Evolutionary conservation across 2,888 invertebrate genomes (phyloP), one percentile per base, ranked within the genome.

Genomic region (Apotomis capreana): DNA sequence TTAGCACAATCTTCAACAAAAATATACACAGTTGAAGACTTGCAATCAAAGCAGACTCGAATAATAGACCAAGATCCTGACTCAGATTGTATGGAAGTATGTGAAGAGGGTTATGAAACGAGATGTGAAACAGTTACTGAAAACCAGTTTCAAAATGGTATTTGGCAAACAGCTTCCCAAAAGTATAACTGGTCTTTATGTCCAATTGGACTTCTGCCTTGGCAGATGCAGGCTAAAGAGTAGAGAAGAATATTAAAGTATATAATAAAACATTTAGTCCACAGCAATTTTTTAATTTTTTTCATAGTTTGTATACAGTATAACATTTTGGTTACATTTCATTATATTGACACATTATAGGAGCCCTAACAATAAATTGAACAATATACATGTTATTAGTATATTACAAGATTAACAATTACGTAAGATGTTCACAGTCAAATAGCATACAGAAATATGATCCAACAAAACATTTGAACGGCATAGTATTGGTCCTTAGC

Each of bases 281-380:
- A 90, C 90, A 91, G 89, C 89, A 90, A 88, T 90, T 91, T 86
- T 87, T 87, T 49, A 84, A 83, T 87, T 89, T 89, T 87, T 89
- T 88, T 88, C 85, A 87, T 89, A 89, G 86, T 90, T 91, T 92
- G 91, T 91, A 93, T 92, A 92, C 87, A 88, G 88, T 84, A 85
- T 84, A 85, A 86, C 89, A 89, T 91, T 93, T 92, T 92, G 93
- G 92, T 93, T 92, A 92, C 89, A 92, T 89, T 91, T 89, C 85
- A 87, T 88, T 86, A 88, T 91, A 91, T 91, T 88, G 90, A 91
- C 90, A 90, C 87, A 89, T 88, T 88, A 88, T 87, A 88, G 85
- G 86, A 85, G 85, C 79, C 88, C 90, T 91, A 90, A 89, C 86
- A 89, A 89, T 90, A 91, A 87, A 80, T 85, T 85, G 87, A 90